Evolutionary conservation across 2,113 vertebrate genomes (phyloP).

Genomic region (Dinomys branickii): DNA sequence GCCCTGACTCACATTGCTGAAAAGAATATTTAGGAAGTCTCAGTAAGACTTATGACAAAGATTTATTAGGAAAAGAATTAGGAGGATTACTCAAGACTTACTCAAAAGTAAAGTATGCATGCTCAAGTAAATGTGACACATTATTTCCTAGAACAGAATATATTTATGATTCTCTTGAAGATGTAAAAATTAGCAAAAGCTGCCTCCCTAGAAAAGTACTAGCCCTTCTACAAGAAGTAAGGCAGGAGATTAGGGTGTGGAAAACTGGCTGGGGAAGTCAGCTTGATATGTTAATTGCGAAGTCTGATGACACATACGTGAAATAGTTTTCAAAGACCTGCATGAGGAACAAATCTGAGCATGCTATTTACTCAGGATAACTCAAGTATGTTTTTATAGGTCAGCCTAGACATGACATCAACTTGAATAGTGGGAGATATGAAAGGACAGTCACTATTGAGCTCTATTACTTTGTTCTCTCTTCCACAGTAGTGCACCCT

Average conservation of each 20-base stretch:
- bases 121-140: neutral
- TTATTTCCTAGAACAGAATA: neutral
- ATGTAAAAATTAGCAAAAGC: neutral
- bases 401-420: neutral
- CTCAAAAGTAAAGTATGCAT: neutral
- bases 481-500: neutral
- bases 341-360: neutral
- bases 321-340: neutral
- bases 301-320: neutral
- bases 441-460: neutral
- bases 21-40: neutral
- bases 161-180: neutral
- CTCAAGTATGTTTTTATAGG: neutral
- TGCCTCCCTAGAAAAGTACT: neutral
- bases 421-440: neutral
- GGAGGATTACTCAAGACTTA: too few species aligned
- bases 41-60: neutral
- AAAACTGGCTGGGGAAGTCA: neutral
- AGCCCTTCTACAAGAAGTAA: neutral
- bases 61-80: neutral
- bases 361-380: neutral
- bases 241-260: neutral
- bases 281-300: neutral
- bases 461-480: neutral
- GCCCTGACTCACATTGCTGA: neutral